Percentiles rank a stretch among this genome's conserved stretches.
phyloP scores from a whole-genome alignment of 2,797 vertebrate genomes.

The Spatula clypeata region DNA sequence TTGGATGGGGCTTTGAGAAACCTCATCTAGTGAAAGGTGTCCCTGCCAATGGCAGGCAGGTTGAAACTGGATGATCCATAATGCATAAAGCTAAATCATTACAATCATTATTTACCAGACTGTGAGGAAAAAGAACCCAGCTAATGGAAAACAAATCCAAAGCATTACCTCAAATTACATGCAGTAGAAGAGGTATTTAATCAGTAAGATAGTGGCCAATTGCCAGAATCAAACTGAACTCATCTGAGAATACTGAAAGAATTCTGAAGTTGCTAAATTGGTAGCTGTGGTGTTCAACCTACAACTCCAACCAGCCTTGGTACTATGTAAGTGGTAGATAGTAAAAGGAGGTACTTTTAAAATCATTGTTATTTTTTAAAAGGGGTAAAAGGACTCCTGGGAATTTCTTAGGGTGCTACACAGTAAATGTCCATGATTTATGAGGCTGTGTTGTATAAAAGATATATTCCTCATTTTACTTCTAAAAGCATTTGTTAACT shows the following conservation, averaged over 20 bases:
- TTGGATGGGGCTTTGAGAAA: no score
- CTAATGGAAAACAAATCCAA: not conserved
- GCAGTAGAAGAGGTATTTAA: not conserved
- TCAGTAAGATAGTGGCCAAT: not conserved
- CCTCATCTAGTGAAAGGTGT: no score
- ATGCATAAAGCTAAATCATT: not conserved
- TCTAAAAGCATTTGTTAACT: not conserved
- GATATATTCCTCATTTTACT: not conserved
- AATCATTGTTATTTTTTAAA: not conserved
- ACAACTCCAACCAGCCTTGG: not conserved
- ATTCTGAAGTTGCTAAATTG: not conserved
- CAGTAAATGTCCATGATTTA: not conserved
- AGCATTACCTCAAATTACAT: not conserved
- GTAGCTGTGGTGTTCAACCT: not conserved
- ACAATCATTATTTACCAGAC: not conserved
- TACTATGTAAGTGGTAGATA: not conserved
- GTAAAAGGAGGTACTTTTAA: not conserved
- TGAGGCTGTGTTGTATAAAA: not conserved
- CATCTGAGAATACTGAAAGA: not conserved
- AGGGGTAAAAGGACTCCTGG: not conserved
- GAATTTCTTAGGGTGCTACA: not conserved
- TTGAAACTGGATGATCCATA: not conserved
- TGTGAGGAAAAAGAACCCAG: not conserved
- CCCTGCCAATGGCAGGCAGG: no score
- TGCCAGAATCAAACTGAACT: not conserved